Evolutionary conservation across 2,888 invertebrate species (phyloP).

Genomic region (Chymomyza amoena): DNA sequence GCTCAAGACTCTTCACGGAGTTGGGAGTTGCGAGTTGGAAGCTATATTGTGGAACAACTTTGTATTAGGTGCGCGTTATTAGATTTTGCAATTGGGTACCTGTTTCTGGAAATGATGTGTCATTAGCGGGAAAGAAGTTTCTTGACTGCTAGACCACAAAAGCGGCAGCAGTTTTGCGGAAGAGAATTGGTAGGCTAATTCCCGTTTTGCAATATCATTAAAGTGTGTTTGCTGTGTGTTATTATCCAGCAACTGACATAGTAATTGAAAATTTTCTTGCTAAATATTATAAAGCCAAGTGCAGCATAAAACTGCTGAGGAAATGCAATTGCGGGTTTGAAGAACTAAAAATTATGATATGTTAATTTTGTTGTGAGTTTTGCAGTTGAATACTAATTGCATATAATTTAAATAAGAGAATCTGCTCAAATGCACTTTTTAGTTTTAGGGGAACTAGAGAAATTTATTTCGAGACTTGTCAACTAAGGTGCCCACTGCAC

Average conservation of each 20-base stretch:
- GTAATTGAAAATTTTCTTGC: background rate
- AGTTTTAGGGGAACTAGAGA: no score
- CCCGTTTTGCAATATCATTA: background rate
- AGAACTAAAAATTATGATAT: background rate
- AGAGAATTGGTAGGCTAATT: background rate
- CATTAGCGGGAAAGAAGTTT: slow-evolving; percentile 49
- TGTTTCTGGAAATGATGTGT: slow-evolving; percentile 43
- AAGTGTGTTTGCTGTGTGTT: background rate
- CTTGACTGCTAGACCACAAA: slow-evolving; percentile 23
- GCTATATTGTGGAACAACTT: background rate
- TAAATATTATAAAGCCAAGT: background rate
- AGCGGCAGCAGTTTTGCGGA: background rate
- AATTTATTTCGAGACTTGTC: no score
- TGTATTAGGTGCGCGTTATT: slow-evolving; percentile 60
- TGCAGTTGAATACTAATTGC: background rate
- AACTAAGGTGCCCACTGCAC: no score
- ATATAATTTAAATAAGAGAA: background rate
- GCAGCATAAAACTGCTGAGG: background rate
- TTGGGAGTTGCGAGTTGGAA: background rate
- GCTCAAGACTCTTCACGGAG: no score
- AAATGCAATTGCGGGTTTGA: background rate
- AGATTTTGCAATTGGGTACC: slow-evolving; percentile 53
- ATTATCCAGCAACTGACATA: slow-evolving; percentile 2
- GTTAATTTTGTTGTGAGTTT: background rate
- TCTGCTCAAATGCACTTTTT: background rate